Percentiles rank a stretch among this genome's conserved stretches.
phyloP scores from a whole-genome alignment of 2,113 vertebrate species.

The Prionailurus viverrinus region DNA sequence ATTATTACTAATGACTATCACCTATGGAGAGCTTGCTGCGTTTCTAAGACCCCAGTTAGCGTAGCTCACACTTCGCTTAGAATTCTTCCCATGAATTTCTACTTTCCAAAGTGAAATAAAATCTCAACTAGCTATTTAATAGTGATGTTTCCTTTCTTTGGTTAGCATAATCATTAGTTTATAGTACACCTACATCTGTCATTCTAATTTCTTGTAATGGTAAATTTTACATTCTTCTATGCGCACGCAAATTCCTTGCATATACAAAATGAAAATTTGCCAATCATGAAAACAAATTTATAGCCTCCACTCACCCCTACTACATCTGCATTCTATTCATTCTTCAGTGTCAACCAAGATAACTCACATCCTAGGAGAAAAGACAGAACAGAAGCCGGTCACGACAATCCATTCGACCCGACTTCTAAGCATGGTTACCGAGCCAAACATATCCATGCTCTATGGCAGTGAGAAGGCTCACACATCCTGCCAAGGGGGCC shows the following conservation, averaged over 20 bases:
- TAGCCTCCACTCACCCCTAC: neutral
- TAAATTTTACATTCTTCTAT: neutral
- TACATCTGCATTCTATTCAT: neutral
- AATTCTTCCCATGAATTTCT: neutral
- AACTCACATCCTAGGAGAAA: constrained; percentile 39
- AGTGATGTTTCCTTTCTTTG: neutral
- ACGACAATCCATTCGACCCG: neutral
- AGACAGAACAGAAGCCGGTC: neutral
- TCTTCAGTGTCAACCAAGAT: neutral
- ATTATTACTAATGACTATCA: neutral
- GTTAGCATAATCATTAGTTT: neutral
- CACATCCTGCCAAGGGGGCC: neutral
- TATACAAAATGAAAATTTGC: constrained; percentile 15
- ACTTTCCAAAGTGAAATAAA: neutral
- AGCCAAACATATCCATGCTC: neutral
- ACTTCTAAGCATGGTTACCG: neutral
- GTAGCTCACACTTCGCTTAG: neutral
- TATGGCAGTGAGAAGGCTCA: neutral
- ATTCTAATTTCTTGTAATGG: neutral
- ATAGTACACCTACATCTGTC: neutral
- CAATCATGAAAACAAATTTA: neutral
- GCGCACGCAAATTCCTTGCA: neutral
- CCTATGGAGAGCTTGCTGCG: neutral
- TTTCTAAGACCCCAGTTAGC: neutral
- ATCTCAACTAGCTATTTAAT: neutral